A percentile compares a stretch with the other conserved stretches of the same genome.
Conservation (phyloP, 2,888 invertebrate genomes). For the Dryobota labecula region DNA sequence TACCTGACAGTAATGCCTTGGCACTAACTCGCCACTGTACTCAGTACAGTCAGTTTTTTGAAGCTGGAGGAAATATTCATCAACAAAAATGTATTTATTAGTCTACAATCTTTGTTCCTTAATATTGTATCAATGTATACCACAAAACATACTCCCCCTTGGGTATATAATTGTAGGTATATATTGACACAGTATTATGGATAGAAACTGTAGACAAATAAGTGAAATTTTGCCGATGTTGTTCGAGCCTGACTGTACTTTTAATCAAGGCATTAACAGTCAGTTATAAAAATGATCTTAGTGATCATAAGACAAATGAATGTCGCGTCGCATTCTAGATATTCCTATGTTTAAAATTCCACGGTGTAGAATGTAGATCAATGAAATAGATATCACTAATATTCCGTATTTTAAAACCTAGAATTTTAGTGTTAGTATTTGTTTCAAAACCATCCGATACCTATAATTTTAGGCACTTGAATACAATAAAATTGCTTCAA, state of each 20-base stretch:
- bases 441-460: not conserved
- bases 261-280: not conserved
- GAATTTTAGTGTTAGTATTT: not conserved
- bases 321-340: not conserved
- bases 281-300: not conserved
- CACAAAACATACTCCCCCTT: no score
- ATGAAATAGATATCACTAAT: not conserved
- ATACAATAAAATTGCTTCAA: not conserved
- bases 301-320: not conserved
- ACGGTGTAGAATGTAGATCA: not conserved
- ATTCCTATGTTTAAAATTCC: not conserved
- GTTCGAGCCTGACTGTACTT: no score
- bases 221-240: not conserved
- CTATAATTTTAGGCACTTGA: slow-evolving; percentile 6
- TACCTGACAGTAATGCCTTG: not conserved
- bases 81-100: no score
- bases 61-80: no score
- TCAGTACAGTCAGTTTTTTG: no score
- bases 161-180: not conserved
- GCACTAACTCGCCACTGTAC: not conserved
- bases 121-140: no score
- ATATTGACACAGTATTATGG: not conserved
- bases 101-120: no score
- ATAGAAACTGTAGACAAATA: not conserved
- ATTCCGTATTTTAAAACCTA: not conserved